phyloP scores from a whole-genome alignment of 2,113 vertebrate genomes.

The Paratilapia polleni region DNA sequence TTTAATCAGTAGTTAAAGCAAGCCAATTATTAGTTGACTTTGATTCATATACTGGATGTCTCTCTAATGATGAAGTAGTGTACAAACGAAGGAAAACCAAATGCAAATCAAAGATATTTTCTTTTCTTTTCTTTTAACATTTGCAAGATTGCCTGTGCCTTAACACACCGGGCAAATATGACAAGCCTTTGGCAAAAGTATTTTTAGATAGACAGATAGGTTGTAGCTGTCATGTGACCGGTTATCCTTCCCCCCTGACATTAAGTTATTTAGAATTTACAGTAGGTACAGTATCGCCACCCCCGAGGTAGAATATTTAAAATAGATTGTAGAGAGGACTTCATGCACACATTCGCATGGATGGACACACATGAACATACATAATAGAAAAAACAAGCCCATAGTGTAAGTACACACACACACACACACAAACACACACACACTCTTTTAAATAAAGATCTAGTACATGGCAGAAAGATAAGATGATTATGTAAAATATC shows the following conservation, averaged over 20 bases:
- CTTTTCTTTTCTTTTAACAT: neutral
- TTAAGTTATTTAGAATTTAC: conserved; percentile 30
- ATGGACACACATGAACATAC: neutral
- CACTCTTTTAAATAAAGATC: conserved; percentile 55
- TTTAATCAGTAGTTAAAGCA: neutral
- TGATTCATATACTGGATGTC: neutral
- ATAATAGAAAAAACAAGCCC: neutral
- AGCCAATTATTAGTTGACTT: neutral
- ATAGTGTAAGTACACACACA: neutral
- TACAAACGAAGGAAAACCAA: neutral
- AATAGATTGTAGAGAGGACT: conserved; percentile 32
- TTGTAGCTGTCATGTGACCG: neutral
- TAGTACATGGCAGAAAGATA: conserved; percentile 46
- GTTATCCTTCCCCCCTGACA: neutral
- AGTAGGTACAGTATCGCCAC: neutral
- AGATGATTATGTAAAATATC: conserved; percentile 60
- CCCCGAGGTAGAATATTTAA: conserved; percentile 24
- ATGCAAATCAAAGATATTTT: neutral
- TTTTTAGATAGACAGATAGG: neutral
- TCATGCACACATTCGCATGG: neutral
- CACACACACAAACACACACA: neutral
- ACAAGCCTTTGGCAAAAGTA: neutral
- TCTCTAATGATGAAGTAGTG: neutral
- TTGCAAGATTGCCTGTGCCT: neutral
- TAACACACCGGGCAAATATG: neutral